These are phyloP conservation scores for Parazoanthus atlanticus DNA, from an alignment of 92 coral and sea anemone species.

Conservation along the genomic window DNA sequence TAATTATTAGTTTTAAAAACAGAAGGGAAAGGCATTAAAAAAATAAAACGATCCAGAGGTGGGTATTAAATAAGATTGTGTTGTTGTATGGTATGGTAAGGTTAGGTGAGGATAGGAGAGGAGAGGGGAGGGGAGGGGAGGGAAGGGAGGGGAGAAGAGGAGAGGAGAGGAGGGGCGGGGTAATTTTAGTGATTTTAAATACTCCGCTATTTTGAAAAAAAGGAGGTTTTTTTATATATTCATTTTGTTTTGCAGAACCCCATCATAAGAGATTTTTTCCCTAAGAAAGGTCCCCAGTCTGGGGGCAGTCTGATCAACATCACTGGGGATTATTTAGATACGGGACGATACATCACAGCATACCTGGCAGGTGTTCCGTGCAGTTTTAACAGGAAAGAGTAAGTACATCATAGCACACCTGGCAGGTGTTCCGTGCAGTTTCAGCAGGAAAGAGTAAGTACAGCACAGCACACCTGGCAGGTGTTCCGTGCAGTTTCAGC, in stretches of 20 bases:
- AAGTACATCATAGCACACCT: conserved; percentile 27
- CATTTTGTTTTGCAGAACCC: conserved; percentile 67
- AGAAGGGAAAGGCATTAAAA: too few relatives aligned
- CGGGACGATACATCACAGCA: conserved; percentile 79
- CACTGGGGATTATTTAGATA: conserved; percentile 78
- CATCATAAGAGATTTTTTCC: conserved; percentile 63
- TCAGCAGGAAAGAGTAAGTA: conserved; percentile 63
- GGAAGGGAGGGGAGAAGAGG: too few relatives aligned
- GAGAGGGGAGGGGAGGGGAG: too few relatives aligned
- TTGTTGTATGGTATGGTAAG: too few relatives aligned
- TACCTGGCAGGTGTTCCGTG: conserved; percentile 68
- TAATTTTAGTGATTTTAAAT: too few relatives aligned
- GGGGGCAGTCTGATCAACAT: conserved; percentile 86
- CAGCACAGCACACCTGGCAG: conserved; percentile 41
- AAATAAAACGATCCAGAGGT: too few relatives aligned
- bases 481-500: conserved; percentile 55
- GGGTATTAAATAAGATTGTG: too few relatives aligned
- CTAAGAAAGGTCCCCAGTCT: conserved; percentile 88
- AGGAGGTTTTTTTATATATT: background rate
- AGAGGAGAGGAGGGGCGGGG: too few relatives aligned
- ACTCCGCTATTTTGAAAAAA: too few relatives aligned
- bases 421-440: conserved; percentile 64
- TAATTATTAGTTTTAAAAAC: too few relatives aligned
- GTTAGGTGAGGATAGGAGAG: too few relatives aligned
- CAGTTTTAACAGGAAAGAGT: conserved; percentile 62